Evolutionary conservation across 2,888 invertebrate genomes (phyloP).

Genomic region (Chorisops tibialis): DNA sequence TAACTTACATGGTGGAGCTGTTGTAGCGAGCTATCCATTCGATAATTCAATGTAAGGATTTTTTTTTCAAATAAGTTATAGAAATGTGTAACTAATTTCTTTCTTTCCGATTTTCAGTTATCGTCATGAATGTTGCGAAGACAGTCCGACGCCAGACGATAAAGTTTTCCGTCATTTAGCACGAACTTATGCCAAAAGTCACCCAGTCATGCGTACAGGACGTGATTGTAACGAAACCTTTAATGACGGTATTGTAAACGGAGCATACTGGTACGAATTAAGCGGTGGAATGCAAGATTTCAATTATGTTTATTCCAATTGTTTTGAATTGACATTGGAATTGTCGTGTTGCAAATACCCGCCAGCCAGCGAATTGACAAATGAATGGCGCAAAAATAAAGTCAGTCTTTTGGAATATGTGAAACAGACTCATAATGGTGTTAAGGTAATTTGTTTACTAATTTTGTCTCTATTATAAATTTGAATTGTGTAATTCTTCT

Average conservation of each 20-base stretch:
- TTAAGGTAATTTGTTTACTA: slow-evolving; percentile 52
- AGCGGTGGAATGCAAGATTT: slow-evolving; percentile 98
- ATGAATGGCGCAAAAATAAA: slow-evolving; percentile 83
- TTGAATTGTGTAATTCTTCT: slow-evolving; percentile 24
- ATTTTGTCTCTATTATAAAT: neutral
- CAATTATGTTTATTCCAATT: slow-evolving; percentile 92
- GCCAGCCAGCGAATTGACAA: slow-evolving; percentile 61
- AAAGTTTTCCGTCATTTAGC: slow-evolving; percentile 76
- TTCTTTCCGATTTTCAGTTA: slow-evolving; percentile 40
- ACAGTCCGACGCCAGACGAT: slow-evolving; percentile 80
- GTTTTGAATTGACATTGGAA: slow-evolving; percentile 96
- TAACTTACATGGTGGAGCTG: slow-evolving; percentile 93
- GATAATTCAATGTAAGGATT: slow-evolving; percentile 73
- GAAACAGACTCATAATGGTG: slow-evolving; percentile 74
- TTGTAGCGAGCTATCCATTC: slow-evolving; percentile 97
- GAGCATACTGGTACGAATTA: slow-evolving; percentile 88
- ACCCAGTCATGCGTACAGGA: slow-evolving; percentile 73
- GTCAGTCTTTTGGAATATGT: slow-evolving; percentile 80
- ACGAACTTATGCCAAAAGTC: slow-evolving; percentile 67
- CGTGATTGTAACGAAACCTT: slow-evolving; percentile 74
- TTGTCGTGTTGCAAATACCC: slow-evolving; percentile 96
- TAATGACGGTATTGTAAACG: slow-evolving; percentile 80
- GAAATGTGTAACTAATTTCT: neutral
- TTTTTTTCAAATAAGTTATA: slow-evolving; percentile 7
- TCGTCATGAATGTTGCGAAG: slow-evolving; percentile 64